Base-by-base conservation (phyloP, 2,888 invertebrate genomes). In the Mythimna lalbum region DNA sequence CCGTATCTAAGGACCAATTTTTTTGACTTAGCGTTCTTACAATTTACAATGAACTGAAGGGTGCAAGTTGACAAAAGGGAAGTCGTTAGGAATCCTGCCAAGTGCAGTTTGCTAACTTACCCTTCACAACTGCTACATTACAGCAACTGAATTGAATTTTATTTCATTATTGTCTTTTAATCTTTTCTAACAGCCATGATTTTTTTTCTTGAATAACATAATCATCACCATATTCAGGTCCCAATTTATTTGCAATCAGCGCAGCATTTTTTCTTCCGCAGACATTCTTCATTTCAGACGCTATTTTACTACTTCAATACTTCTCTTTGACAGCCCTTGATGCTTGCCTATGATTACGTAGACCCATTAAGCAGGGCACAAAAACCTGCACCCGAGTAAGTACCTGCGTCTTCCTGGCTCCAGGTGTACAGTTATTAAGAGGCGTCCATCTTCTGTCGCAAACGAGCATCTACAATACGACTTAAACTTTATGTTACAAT, bases 401-500 rank as follows among this genome's bases (percentile, higher is more conserved):
- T 73, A 73, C 66, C 70, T 55, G 63, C 50, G 2, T 65, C 55
- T 57, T 63, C 63, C 57, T 67, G 65, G 69, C 63, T 65, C 70
- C 69, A 67, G 23, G 63, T 76, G 72, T 81, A 83, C 84, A 81
- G 84, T 84, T 84, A 85, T 70, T 68, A 71, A 74, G 73, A 70
- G 68, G 68, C 76, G 63, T 74, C 57, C 72, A 69, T 78, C 83
- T 73, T 75, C 60, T 66, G 63, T 79, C 53, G 43, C 50, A 49
- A n/a, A 19, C 19, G 17, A 49, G 43, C 47, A 57, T 64, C 63
- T 65, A 65, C 62, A 82, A 63, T 67, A 52, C 66, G 82, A 81
- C 73, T 66, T 61, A 77, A 78, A 60, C 2, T 49, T 56, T 33
- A 55, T 50, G 73, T 72, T 78, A 33, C 72, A 64, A 59, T 33